Conservation (phyloP, 2,113 vertebrate species). For the Coregonus clupeaformis region DNA sequence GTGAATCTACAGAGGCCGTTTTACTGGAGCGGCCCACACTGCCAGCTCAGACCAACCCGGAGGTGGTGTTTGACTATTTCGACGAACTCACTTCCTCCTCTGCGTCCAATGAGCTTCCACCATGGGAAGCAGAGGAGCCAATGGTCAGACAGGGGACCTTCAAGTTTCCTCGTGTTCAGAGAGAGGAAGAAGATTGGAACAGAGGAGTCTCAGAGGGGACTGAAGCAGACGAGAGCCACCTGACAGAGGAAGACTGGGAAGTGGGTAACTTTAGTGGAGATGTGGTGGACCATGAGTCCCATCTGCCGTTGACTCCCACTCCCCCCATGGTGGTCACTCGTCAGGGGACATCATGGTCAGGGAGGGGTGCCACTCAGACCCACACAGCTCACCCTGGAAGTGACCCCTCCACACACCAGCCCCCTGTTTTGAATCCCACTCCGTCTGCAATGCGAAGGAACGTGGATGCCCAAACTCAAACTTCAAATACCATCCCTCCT, state of each 20-base stretch:
- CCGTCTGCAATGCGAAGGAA: background rate
- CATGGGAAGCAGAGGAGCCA: conserved; percentile 4
- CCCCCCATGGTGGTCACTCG: background rate
- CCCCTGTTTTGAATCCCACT: background rate
- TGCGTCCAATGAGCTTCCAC: background rate
- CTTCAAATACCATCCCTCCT: background rate
- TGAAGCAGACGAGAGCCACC: background rate
- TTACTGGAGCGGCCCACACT: background rate
- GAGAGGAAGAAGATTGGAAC: conserved; percentile 13
- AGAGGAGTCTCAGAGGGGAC: background rate
- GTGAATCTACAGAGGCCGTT: background rate
- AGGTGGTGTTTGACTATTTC: conserved; percentile 25
- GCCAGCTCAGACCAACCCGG: background rate
- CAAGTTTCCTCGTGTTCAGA: background rate
- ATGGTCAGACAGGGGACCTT: background rate
- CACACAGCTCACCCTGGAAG: background rate
- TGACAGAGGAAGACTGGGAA: too few relatives aligned
- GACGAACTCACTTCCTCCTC: background rate
- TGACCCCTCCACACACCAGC: background rate
- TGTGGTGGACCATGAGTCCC: background rate
- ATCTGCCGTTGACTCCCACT: background rate
- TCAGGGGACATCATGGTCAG: conserved; percentile 19
- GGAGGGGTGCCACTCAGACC: conserved; percentile 2
- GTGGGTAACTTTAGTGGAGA: background rate
- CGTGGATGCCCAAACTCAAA: background rate